Conservation (phyloP, 2,888 invertebrate genomes). For the Cheilosia impressa region DNA sequence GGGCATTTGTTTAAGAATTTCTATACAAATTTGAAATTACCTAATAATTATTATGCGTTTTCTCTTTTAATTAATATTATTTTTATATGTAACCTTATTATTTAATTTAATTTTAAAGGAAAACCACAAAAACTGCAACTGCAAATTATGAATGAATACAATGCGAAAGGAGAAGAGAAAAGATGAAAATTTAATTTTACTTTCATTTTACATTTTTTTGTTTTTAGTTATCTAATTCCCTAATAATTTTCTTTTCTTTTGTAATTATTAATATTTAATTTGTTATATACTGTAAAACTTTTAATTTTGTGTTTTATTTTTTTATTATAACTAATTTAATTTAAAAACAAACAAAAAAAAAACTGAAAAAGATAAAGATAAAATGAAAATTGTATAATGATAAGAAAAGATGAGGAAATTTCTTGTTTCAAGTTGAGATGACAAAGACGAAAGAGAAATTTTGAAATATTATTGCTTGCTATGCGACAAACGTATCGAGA, state of each 20-base stretch:
- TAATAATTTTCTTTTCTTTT: slow-evolving; percentile 30
- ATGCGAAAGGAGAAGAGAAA: slow-evolving; percentile 42
- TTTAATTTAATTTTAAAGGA: slow-evolving; percentile 79
- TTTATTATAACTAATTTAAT: slow-evolving; percentile 56
- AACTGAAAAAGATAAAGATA: slow-evolving; percentile 16
- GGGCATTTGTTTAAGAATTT: slow-evolving; percentile 94
- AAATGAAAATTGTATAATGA: slow-evolving; percentile 3
- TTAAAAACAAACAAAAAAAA: slow-evolving; percentile 32
- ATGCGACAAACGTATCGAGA: slow-evolving; percentile 13
- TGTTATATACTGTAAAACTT: slow-evolving; percentile 65
- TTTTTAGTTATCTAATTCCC: slow-evolving; percentile 52
- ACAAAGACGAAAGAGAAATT: slow-evolving; percentile 8
- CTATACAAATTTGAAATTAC: slow-evolving; percentile 54
- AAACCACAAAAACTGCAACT: slow-evolving; percentile 37
- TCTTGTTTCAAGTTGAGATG: slow-evolving; percentile 30
- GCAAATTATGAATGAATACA: slow-evolving; percentile 45
- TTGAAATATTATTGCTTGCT: slow-evolving; percentile 47
- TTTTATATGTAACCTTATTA: slow-evolving; percentile 52
- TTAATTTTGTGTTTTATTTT: slow-evolving; percentile 62
- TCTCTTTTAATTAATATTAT: slow-evolving; percentile 38
- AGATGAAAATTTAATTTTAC: slow-evolving; percentile 57
- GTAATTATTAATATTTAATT: slow-evolving; percentile 68
- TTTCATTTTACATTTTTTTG: slow-evolving; percentile 49
- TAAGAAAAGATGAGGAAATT: slow-evolving; percentile 2
- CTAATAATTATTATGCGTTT: slow-evolving; percentile 45